phyloP scores from a whole-genome alignment of 2,113 vertebrate genomes.

The Mesitornis unicolor region DNA sequence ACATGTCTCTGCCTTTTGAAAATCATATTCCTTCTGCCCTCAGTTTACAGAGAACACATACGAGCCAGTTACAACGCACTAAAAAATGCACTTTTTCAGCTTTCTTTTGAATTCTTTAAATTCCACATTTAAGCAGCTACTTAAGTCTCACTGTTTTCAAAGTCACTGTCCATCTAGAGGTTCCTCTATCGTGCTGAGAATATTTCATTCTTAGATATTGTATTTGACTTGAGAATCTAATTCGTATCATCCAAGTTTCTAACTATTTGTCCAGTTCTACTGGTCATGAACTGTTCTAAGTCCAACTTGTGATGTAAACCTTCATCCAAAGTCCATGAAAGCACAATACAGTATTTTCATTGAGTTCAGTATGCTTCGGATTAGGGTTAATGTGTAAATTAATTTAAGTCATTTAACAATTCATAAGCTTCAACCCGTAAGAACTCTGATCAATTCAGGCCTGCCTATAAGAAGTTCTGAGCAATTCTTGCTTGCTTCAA shows the following conservation, averaged over 20 bases:
- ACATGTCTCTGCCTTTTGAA: background rate
- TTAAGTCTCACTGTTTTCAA: background rate
- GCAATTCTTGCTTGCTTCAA: background rate
- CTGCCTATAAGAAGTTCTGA: background rate
- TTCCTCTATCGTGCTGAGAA: background rate
- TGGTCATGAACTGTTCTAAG: background rate
- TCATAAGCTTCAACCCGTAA: background rate
- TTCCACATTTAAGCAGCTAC: background rate
- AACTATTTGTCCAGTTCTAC: background rate
- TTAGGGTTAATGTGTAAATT: background rate
- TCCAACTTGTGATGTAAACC: background rate
- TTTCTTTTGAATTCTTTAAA: background rate
- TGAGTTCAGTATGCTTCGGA: background rate
- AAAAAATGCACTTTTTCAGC: background rate
- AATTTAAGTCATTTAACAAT: background rate
- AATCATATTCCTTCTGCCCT: background rate
- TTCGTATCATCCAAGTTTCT: background rate
- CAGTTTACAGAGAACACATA: background rate
- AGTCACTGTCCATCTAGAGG: background rate
- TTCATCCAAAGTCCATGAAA: background rate
- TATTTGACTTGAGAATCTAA: background rate
- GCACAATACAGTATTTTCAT: background rate
- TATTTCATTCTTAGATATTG: background rate
- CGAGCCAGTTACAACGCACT: background rate
- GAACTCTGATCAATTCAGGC: conserved; percentile 4